These are phyloP conservation scores for Esperia sulphurella DNA, from an alignment of 2,888 invertebrate genomes.

Conservation along the genomic window DNA sequence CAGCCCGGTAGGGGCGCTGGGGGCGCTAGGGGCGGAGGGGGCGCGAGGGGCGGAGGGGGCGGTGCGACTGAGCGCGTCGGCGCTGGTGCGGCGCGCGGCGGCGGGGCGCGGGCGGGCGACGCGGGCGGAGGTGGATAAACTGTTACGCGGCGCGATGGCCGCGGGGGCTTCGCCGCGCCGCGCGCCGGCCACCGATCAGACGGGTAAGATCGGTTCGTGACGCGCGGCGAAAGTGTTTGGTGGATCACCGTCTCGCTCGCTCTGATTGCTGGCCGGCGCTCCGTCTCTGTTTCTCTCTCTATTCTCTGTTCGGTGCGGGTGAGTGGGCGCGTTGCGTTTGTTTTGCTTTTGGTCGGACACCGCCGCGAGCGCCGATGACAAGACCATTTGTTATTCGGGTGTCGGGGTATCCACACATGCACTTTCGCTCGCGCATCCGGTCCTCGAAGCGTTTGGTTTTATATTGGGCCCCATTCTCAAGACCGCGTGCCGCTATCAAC, in stretches of 20 bases:
- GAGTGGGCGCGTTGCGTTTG: slow-evolving; percentile 37
- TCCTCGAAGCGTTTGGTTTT: not conserved
- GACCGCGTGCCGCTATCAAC: too few species aligned
- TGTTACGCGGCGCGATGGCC: slow-evolving; percentile 31
- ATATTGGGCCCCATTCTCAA: too few species aligned
- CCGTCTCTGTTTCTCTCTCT: slow-evolving; percentile 23
- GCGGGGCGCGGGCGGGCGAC: slow-evolving; percentile 30
- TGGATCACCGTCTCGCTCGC: slow-evolving; percentile 37
- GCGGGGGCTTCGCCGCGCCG: slow-evolving; percentile 49
- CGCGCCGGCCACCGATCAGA: slow-evolving; percentile 46
- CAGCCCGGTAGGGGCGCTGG: not conserved
- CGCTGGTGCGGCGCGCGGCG: slow-evolving; percentile 46
- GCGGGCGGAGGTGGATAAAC: slow-evolving; percentile 58
- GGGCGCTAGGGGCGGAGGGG: not conserved
- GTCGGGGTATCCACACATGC: slow-evolving; percentile 66
- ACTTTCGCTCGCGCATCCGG: slow-evolving; percentile 67
- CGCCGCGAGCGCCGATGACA: slow-evolving; percentile 46
- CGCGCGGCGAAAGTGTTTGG: slow-evolving; percentile 68
- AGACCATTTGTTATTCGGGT: slow-evolving; percentile 46
- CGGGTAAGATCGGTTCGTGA: not conserved
- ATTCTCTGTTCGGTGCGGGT: slow-evolving; percentile 45
- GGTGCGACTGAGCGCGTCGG: slow-evolving; percentile 36
- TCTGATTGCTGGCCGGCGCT: slow-evolving; percentile 25
- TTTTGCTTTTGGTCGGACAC: slow-evolving; percentile 32
- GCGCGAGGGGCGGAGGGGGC: slow-evolving; percentile 1